Evolutionary conservation across 1,140 invertebrate species (phyloP), one percentile per base, ranked within the genome.

Genomic region (Triops longicaudatus): DNA sequence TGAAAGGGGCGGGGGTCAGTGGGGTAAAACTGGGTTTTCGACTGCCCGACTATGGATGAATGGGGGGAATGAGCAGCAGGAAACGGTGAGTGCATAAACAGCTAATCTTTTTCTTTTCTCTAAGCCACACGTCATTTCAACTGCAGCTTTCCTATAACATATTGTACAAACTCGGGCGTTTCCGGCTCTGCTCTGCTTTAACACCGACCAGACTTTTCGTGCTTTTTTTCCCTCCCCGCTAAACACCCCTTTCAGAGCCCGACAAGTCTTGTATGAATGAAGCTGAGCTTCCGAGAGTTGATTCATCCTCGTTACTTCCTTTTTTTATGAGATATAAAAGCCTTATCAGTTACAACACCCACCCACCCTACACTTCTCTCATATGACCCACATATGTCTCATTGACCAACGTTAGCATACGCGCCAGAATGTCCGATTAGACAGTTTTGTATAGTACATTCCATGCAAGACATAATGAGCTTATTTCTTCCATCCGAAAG

Each of bases 101-200:
- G 50, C 50, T 63, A 63, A 63, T 63, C 50, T 63, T 63, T 63
- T 63, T 63, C 50, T 63, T 63, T 37, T 63, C 50, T 63, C 50
- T 63, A 37, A 37, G 31, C 50, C 17, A 22, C 50, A 63, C 50
- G 50, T 63, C 50, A 63, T 63, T 63, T 63, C 50, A 1, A 37
- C 50, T 63, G 7, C 50, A 63, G 50, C 50, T 63, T 63, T 63
- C 3, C 31, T 17, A 22, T 22, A 63, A 63, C n/a, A n/a, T 63
- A 63, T 37, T 37, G 31, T 37, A 9, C 14, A 63, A 63, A 63
- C 50, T 63, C 50, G 7, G 50, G 50, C 50, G 50, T 63, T 63
- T 63, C 50, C 50, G 50, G 50, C 50, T 63, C 50, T 63, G 50
- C 31, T 37, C 31, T 37, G 31, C 31, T 37, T 37, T 37, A 37